phyloP scores from a whole-genome alignment of 2,888 invertebrate species.

The Escarpia spicata region DNA sequence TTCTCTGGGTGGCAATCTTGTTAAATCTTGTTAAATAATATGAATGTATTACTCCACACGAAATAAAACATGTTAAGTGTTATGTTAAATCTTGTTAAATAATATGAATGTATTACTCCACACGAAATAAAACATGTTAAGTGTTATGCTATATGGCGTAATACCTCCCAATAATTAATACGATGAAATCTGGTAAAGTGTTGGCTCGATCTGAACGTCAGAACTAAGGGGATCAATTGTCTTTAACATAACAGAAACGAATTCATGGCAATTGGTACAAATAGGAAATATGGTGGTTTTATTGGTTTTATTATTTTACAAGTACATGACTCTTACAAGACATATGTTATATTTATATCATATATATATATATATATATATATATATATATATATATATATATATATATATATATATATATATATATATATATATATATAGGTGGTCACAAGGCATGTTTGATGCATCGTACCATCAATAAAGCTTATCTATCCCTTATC shows the following conservation, averaged over 20 bases:
- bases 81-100: no score
- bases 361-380: constrained; percentile 22
- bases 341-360: background rate
- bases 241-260: background rate
- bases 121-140: no score
- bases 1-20: no score
- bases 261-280: background rate
- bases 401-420: background rate
- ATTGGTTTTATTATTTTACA: constrained; percentile 6
- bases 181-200: no score
- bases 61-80: no score
- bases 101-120: no score
- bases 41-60: no score
- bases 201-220: no score
- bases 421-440: background rate
- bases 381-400: constrained; percentile 21
- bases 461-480: background rate
- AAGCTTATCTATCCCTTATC: background rate
- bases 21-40: no score
- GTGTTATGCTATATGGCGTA: no score
- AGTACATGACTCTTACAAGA: background rate
- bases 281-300: constrained; percentile 7
- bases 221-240: no score
- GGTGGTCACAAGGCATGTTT: constrained; percentile 2
- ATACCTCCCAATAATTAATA: no score